A percentile compares a stretch with the other conserved stretches of the same genome.
Conservation (phyloP, 2,888 invertebrate species). For the Tillus elongatus region DNA sequence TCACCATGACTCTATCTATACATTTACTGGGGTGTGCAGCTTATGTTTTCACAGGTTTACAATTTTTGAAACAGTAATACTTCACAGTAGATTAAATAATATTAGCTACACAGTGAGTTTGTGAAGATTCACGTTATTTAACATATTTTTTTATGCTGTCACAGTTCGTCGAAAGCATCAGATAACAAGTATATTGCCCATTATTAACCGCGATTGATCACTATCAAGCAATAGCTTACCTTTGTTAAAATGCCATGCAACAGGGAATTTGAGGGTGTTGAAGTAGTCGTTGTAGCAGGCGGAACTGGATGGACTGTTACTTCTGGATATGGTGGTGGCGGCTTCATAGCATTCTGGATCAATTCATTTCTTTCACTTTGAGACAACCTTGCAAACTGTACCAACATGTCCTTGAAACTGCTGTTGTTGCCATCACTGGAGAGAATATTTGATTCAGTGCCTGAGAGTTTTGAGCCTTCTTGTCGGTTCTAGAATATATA, state of each 20-base stretch:
- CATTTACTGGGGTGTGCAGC: no score
- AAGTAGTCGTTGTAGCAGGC: constrained; percentile 24
- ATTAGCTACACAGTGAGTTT: no score
- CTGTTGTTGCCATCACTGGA: constrained; percentile 33
- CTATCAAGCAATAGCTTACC: no score
- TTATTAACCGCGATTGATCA: no score
- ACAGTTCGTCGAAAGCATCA: no score
- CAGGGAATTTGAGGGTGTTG: constrained; percentile 53
- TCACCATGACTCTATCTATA: no score
- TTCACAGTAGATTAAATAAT: no score
- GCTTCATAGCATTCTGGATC: constrained; percentile 38
- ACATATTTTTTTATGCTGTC: no score
- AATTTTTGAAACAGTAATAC: no score
- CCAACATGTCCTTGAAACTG: constrained; percentile 63
- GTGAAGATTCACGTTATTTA: no score
- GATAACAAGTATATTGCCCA: no score
- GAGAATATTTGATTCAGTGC: constrained; percentile 47
- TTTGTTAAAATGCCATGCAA: constrained; percentile 72
- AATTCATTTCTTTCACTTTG: constrained; percentile 44
- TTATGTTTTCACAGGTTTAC: no score
- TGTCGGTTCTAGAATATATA: constrained; percentile 32
- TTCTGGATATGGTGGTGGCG: constrained; percentile 65
- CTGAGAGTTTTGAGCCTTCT: constrained; percentile 44
- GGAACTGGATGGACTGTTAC: constrained; percentile 68
- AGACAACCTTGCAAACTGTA: constrained; percentile 60